phyloP scores from a whole-genome alignment of 2,888 invertebrate genomes.

The Pocota personata region DNA sequence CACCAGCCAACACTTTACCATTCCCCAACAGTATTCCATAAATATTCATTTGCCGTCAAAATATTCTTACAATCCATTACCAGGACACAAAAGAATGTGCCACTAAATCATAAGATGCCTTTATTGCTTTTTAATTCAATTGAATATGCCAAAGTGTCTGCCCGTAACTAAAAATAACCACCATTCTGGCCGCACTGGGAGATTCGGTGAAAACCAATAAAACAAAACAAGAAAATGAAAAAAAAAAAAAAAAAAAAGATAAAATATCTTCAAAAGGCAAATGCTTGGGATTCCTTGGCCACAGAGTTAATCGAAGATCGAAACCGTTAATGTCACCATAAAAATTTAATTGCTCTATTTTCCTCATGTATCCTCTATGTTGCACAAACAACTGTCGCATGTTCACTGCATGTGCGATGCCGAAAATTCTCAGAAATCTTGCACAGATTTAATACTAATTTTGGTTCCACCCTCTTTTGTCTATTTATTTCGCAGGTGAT shows the following conservation, averaged over 20 bases:
- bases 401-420: not conserved
- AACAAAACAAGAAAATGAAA: no score
- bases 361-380: not conserved
- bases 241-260: slow-evolving; percentile 9
- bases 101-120: slow-evolving; percentile 43
- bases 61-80: slow-evolving; percentile 34
- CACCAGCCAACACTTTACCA: not conserved
- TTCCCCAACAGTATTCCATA: not conserved
- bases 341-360: slow-evolving; percentile 65
- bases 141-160: slow-evolving; percentile 31
- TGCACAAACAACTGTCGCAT: slow-evolving; percentile 13
- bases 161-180: slow-evolving; percentile 41
- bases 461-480: slow-evolving; percentile 3
- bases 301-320: slow-evolving; percentile 47
- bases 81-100: slow-evolving; percentile 3
- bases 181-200: slow-evolving; percentile 1
- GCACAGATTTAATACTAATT: slow-evolving; percentile 29
- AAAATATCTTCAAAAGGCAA: slow-evolving; percentile 47
- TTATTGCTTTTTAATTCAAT: slow-evolving; percentile 76
- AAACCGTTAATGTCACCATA: slow-evolving; percentile 67
- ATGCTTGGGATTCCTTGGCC: slow-evolving; percentile 48
- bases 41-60: slow-evolving; percentile 29
- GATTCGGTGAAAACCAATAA: slow-evolving; percentile 57
- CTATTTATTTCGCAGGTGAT: slow-evolving; percentile 69
- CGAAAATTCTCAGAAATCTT: slow-evolving; percentile 59